Percentiles rank a stretch among this genome's conserved stretches.
These are phyloP conservation scores for Chouioia cunea DNA, from an alignment of 2,888 invertebrate species.

Conservation along the genomic window DNA sequence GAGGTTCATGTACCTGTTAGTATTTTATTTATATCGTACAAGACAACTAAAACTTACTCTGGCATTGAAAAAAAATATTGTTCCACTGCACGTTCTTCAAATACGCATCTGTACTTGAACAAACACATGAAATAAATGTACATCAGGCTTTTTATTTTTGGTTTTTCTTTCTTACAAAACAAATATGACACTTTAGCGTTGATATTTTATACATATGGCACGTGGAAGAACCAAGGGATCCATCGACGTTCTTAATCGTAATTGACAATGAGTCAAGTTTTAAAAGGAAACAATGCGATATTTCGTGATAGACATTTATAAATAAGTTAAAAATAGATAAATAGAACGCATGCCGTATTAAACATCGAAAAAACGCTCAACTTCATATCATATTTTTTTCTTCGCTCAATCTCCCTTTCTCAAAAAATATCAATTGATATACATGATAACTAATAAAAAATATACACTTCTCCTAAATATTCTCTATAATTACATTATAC, in stretches of 20 bases:
- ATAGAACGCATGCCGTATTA: slow-evolving; percentile 39
- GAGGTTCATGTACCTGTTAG: slow-evolving; percentile 38
- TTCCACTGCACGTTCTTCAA: not conserved
- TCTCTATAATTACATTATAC: slow-evolving; percentile 46
- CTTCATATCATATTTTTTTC: slow-evolving; percentile 36
- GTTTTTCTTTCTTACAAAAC: slow-evolving; percentile 21
- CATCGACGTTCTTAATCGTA: slow-evolving; percentile 37
- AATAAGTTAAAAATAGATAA: slow-evolving; percentile 13
- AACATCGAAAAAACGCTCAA: slow-evolving; percentile 47
- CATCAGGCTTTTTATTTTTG: slow-evolving; percentile 16
- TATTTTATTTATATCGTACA: slow-evolving; percentile 3
- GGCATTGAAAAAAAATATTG: not conserved
- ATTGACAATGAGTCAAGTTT: slow-evolving; percentile 37
- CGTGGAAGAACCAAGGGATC: slow-evolving; percentile 45
- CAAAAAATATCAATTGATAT: slow-evolving; percentile 47
- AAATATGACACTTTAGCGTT: not conserved
- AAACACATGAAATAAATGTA: slow-evolving; percentile 2
- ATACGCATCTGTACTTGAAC: not conserved
- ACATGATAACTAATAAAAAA: slow-evolving; percentile 49
- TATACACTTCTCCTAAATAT: slow-evolving; percentile 48
- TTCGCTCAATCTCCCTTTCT: slow-evolving; percentile 19
- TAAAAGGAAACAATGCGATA: slow-evolving; percentile 22
- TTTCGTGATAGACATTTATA: not conserved
- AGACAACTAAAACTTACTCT: slow-evolving; percentile 35
- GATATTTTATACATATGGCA: slow-evolving; percentile 41